Percentiles rank a stretch among this genome's conserved stretches.
phyloP scores from a whole-genome alignment of 2,113 vertebrate species.

The Xenopus laevis region DNA sequence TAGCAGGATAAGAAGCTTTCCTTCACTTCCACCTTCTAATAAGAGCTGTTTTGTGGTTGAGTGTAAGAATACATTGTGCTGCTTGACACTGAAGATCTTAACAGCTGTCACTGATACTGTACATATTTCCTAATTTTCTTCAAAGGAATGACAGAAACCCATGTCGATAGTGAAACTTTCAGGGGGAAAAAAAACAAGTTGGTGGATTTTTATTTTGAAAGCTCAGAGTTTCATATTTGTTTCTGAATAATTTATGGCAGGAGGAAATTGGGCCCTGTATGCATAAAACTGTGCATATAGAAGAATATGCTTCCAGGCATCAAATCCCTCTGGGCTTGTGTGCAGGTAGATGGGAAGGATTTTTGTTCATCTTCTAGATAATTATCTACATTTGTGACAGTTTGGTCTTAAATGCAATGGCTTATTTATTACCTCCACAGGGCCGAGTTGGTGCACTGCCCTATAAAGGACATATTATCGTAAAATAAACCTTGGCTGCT shows the following conservation, averaged over 20 bases:
- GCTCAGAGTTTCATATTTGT: background rate
- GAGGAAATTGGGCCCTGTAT: background rate
- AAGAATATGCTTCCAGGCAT: background rate
- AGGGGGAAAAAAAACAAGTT: background rate
- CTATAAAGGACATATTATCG: background rate
- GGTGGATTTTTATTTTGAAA: background rate
- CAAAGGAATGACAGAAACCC: conserved; percentile 6
- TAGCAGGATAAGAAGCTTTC: background rate
- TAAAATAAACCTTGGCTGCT: background rate
- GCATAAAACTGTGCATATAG: background rate
- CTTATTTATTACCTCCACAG: conserved; percentile 7
- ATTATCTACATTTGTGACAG: conserved; percentile 16
- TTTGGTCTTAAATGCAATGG: background rate
- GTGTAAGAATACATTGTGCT: background rate
- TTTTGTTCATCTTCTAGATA: conserved; percentile 26
- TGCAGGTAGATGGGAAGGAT: conserved; percentile 15
- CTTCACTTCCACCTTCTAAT: conserved; percentile 1
- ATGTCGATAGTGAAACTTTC: background rate
- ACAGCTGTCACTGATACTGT: conserved; percentile 29
- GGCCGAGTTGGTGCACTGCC: background rate
- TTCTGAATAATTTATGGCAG: conserved; percentile 27
- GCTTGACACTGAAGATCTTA: conserved; percentile 18
- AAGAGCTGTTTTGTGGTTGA: background rate
- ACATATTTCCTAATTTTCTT: conserved; percentile 17
- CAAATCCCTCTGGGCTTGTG: conserved; percentile 4